These are phyloP conservation scores for Gymnorhina tibicen DNA, from an alignment of 2,113 vertebrate genomes.

Conservation along the genomic window DNA sequence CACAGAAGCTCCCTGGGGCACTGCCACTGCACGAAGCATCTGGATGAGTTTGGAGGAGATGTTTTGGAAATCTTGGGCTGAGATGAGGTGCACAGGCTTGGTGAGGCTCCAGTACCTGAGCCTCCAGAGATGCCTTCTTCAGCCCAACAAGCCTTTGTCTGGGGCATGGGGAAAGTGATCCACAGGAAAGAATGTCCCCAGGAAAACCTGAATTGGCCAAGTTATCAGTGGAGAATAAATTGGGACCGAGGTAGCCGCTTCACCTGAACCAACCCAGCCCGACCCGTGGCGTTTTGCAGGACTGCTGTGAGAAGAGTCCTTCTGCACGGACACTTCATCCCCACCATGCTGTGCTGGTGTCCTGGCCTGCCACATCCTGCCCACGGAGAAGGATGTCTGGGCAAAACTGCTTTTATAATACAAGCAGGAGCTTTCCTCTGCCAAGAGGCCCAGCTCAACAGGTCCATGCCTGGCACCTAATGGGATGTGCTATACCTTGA, in stretches of 20 bases:
- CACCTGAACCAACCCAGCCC: background rate
- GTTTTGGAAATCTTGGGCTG: background rate
- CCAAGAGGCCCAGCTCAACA: background rate
- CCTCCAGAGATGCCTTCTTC: background rate
- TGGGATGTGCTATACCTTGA: background rate
- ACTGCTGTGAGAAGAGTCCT: background rate
- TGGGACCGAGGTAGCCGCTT: background rate
- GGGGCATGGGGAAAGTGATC: background rate
- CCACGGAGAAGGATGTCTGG: background rate
- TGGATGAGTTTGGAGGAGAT: background rate
- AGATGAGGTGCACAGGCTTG: background rate
- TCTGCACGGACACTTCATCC: background rate
- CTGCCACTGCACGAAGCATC: background rate
- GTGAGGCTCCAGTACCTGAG: background rate
- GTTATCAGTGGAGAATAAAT: background rate
- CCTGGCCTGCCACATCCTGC: background rate
- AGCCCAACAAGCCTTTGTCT: background rate
- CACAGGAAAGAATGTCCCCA: background rate
- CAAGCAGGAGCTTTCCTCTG: background rate
- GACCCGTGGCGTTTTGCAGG: rapidly evolving
- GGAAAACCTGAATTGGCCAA: background rate
- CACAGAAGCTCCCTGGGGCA: rapidly evolving
- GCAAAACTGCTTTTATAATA: background rate
- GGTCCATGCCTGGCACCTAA: background rate
- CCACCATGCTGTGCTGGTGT: rapidly evolving